Evolutionary conservation across 2,888 invertebrate genomes (phyloP).

Genomic region (Leucania comma): DNA sequence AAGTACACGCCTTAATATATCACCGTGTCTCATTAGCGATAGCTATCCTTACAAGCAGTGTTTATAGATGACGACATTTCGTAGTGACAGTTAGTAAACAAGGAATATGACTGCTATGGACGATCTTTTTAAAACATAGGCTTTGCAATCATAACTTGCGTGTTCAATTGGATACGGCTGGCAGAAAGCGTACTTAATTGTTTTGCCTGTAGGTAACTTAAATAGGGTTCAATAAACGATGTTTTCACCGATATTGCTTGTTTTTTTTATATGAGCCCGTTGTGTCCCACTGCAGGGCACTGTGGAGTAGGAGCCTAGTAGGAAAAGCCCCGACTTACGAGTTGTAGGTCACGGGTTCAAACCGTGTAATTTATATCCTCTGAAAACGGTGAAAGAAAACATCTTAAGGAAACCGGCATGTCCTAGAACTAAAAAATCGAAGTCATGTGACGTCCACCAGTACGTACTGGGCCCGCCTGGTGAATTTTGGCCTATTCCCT

Average conservation of each 20-base stretch:
- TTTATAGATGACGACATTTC: slow-evolving; percentile 26
- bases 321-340: no score
- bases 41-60: slow-evolving; percentile 25
- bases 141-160: slow-evolving; percentile 29
- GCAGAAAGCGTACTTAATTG: not conserved
- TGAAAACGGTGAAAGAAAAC: no score
- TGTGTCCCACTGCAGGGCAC: no score
- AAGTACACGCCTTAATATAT: slow-evolving; percentile 52
- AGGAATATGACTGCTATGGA: slow-evolving; percentile 20
- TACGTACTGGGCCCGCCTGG: not conserved
- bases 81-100: slow-evolving; percentile 34
- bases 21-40: slow-evolving; percentile 52
- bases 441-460: not conserved
- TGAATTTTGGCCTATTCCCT: not conserved
- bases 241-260: not conserved
- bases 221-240: not conserved
- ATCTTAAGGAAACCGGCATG: not conserved
- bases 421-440: not conserved
- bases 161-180: slow-evolving; percentile 12
- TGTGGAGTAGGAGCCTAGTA: no score
- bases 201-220: not conserved
- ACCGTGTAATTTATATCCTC: no score
- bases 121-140: slow-evolving; percentile 24
- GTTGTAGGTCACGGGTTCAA: no score
- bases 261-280: not conserved